A percentile compares a stretch with the other conserved stretches of the same genome.
Evolutionary conservation across 2,888 invertebrate species (phyloP).

Genomic region (Belgica antarctica): DNA sequence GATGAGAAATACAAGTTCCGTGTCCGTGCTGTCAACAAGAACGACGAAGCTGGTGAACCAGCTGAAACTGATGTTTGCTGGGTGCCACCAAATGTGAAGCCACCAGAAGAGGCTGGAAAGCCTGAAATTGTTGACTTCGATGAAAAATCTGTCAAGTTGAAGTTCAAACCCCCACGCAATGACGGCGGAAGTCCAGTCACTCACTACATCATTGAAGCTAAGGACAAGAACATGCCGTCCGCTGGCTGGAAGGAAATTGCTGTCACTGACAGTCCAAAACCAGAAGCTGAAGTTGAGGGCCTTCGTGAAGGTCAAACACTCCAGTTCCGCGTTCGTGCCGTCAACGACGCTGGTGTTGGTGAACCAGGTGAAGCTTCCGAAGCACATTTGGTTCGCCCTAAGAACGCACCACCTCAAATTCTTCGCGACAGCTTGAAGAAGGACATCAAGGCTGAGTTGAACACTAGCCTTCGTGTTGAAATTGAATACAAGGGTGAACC

Average conservation of each 20-base stretch:
- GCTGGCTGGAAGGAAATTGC: constrained; percentile 90
- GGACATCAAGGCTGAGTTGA: constrained; percentile 26
- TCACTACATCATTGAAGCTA: constrained; percentile 90
- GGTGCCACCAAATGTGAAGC: constrained; percentile 88
- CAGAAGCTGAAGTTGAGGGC: constrained; percentile 76
- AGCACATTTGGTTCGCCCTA: constrained; percentile 83
- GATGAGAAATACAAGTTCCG: constrained; percentile 96
- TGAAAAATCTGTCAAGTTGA: constrained; percentile 90
- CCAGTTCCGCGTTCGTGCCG: constrained; percentile 86
- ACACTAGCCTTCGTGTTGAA: constrained; percentile 56
- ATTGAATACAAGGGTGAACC: constrained; percentile 97
- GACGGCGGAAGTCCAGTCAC: constrained; percentile 93
- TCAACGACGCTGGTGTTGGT: constrained; percentile 93
- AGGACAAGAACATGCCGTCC: constrained; percentile 71
- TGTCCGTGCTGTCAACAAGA: constrained; percentile 95
- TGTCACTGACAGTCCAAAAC: constrained; percentile 71
- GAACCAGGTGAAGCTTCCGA: constrained; percentile 91
- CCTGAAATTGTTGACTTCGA: constrained; percentile 96
- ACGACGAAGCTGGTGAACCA: constrained; percentile 92
- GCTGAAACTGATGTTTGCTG: constrained; percentile 87
- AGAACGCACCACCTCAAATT: constrained; percentile 96
- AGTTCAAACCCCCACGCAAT: constrained; percentile 85
- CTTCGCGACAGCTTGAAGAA: constrained; percentile 89
- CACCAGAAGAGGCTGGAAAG: constrained; percentile 94
- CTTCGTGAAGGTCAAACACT: constrained; percentile 88